Base-by-base conservation (phyloP, 2,888 invertebrate species). In the Plebejus melissa region DNA sequence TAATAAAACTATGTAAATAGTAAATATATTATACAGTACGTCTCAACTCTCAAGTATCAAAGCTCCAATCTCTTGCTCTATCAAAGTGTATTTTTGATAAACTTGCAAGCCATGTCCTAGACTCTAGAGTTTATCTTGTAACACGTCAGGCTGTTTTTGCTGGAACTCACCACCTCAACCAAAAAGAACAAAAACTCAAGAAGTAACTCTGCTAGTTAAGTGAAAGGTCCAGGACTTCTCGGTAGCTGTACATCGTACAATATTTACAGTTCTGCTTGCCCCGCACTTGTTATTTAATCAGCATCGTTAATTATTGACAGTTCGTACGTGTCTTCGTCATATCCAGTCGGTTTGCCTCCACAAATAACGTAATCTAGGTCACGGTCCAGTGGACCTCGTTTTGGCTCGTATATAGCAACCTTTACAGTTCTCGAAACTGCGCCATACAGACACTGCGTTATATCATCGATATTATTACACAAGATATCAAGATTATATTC, bases 321-420 rank as follows among this genome's bases (percentile, higher is more conserved):
- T 76, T 32, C n/a, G 36, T 46, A 74, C 58, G 69, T 71, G 46
- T 65, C 75, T 71, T 75, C 69, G 75, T 75, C 71, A 75, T 70
- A 80, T 82, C 79, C 82, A 81, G 82, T 82, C 83, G 83, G 84
- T 84, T 85, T 82, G 84, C 83, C 81, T 87, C 86, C 84, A 86
- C 87, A 87, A 89, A 90, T 89, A 72, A 84, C 85, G 81, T 81
- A 80, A 91, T 87, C 84, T 89, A 82, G 92, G 93, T 92, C 93
- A 92, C 78, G 92, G 92, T 86, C 87, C 83, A 78, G 81, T 84
- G 85, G 87, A 86, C 87, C 85, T 88, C 84, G 87, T 84, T 81
- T 80, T 85, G 83, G 83, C 82, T 85, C 78, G 79, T 79, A 78
- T 78, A 79, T 77, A 74, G 72, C 77, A 79, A 81, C 82, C 80